A percentile compares a stretch with the other conserved stretches of the same genome.
These are phyloP conservation scores for Galendromus occidentalis DNA, from an alignment of 1,140 invertebrate genomes.

Conservation along the genomic window DNA sequence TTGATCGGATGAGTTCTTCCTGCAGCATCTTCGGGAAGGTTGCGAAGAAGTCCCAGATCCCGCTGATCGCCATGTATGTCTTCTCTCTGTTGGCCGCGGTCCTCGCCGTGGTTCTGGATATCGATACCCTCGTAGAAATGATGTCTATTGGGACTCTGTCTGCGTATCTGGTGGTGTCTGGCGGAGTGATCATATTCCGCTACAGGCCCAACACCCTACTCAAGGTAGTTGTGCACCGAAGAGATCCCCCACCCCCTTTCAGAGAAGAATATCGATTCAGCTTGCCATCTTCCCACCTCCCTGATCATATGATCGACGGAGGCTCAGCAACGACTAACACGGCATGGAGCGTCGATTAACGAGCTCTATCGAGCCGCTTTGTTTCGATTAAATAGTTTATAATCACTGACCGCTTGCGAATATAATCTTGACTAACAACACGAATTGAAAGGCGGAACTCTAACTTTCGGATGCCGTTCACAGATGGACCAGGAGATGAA, in stretches of 20 bases:
- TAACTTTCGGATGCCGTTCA: not conserved
- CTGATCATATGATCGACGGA: too few relatives aligned
- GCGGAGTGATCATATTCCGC: conserved; percentile 62
- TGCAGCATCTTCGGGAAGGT: conserved; percentile 22
- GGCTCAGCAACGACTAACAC: too few relatives aligned
- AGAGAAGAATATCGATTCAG: too few relatives aligned
- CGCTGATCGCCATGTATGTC: conserved; percentile 52
- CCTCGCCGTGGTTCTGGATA: conserved; percentile 64
- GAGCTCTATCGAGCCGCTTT: too few relatives aligned
- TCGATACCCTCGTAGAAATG: conserved; percentile 75
- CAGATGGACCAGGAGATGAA: conserved; percentile 14
- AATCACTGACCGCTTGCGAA: too few relatives aligned
- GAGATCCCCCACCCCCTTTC: not conserved
- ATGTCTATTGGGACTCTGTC: conserved; percentile 79
- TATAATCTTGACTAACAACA: not conserved
- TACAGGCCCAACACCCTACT: conserved; percentile 40
- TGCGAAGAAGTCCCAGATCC: conserved; percentile 38
- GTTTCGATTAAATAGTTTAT: too few relatives aligned
- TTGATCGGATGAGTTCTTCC: too few relatives aligned
- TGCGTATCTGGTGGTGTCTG: conserved; percentile 73
- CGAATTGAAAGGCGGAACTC: not conserved
- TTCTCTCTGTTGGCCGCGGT: conserved; percentile 53
- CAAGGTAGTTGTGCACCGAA: conserved; percentile 19
- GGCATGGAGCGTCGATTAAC: too few relatives aligned
- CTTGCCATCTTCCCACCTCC: too few relatives aligned